These are phyloP conservation scores for Mamestra configurata DNA, from an alignment of 1,140 invertebrate genomes.

Conservation along the genomic window DNA sequence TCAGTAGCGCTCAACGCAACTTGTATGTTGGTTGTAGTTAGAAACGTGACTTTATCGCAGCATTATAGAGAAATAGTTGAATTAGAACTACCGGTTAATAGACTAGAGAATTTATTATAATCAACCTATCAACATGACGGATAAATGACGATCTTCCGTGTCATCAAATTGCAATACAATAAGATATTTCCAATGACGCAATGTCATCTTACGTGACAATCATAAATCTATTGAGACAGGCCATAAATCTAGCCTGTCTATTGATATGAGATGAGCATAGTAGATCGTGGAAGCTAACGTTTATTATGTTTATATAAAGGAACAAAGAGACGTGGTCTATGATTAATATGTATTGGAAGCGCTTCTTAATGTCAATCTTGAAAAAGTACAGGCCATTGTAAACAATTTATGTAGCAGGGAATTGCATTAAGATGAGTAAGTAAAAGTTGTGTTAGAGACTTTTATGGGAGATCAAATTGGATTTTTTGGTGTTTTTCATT, in stretches of 20 bases:
- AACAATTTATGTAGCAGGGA: too few relatives aligned
- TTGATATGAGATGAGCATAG: slow-evolving; percentile 3
- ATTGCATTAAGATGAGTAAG: too few relatives aligned
- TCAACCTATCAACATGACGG: slow-evolving; percentile 13
- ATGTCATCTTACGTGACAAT: slow-evolving; percentile 6
- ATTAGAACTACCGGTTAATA: not conserved
- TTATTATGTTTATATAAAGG: not conserved
- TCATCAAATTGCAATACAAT: slow-evolving; percentile 7
- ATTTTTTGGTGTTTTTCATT: too few relatives aligned
- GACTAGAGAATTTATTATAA: not conserved
- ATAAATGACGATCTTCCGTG: not conserved
- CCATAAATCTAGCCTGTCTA: not conserved
- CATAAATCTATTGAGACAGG: slow-evolving; percentile 3
- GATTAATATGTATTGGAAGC: not conserved
- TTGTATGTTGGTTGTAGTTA: too few relatives aligned
- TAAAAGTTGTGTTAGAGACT: too few relatives aligned
- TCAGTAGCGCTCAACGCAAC: too few relatives aligned
- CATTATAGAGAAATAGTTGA: not conserved
- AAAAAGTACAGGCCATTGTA: not conserved
- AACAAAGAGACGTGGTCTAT: not conserved
- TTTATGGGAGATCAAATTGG: too few relatives aligned
- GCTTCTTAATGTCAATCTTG: not conserved
- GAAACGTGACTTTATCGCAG: too few relatives aligned
- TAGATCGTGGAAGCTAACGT: not conserved
- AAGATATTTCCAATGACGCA: slow-evolving; percentile 12